These are phyloP conservation scores for Trachops cirrhosus DNA, from an alignment of 2,797 vertebrate species.

Conservation along the genomic window DNA sequence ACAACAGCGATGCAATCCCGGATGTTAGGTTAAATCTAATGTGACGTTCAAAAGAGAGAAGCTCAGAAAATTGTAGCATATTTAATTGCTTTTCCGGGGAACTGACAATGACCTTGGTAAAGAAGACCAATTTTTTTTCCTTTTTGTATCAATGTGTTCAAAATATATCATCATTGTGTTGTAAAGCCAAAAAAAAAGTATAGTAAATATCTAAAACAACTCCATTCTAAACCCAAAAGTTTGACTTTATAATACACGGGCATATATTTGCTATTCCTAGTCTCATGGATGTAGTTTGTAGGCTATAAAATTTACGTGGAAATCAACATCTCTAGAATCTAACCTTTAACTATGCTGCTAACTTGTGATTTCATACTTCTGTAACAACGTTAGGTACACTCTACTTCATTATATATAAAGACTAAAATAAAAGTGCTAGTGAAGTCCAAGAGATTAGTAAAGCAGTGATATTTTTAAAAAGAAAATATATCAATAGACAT, in stretches of 20 bases:
- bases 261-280: not conserved
- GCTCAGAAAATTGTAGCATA: not conserved
- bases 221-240: not conserved
- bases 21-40: constrained; percentile 54
- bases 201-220: constrained; percentile 7
- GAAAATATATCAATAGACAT: not conserved
- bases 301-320: not conserved
- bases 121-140: not conserved
- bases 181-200: constrained; percentile 3
- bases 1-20: constrained; percentile 59
- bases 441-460: not conserved
- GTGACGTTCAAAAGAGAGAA: not conserved
- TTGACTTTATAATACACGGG: not conserved
- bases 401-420: not conserved
- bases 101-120: not conserved
- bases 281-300: not conserved
- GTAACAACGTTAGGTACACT: not conserved
- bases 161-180: not conserved
- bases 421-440: not conserved
- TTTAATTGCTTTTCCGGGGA: constrained; percentile 26
- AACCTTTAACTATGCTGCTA: not conserved
- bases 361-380: not conserved
- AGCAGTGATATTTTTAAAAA: not conserved
- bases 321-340: not conserved
- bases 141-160: not conserved